Conservation (phyloP, 1,140 invertebrate species). For the Acromyrmex heyeri region DNA sequence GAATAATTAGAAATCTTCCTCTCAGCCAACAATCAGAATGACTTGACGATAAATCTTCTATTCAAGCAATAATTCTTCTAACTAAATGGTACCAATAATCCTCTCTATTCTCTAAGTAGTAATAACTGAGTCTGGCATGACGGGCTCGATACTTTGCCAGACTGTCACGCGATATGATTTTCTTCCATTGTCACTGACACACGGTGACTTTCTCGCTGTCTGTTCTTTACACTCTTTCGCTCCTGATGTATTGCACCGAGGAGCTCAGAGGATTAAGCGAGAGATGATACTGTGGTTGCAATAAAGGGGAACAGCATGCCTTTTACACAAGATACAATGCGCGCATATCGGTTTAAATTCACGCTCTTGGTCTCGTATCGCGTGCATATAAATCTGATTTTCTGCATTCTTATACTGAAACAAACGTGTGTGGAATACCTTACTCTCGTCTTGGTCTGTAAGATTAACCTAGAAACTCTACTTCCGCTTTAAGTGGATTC, state of each 20-base stretch:
- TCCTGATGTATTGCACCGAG: not conserved
- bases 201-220: slow-evolving; percentile 2
- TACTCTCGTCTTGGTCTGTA: slow-evolving; percentile 13
- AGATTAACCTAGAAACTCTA: slow-evolving; percentile 44
- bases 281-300: slow-evolving; percentile 33
- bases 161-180: not conserved
- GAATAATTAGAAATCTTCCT: slow-evolving; percentile 5
- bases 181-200: slow-evolving; percentile 42
- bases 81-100: slow-evolving; percentile 31
- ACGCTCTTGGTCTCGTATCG: not conserved
- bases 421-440: slow-evolving; percentile 11
- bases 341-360: slow-evolving; percentile 7
- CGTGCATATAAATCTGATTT: slow-evolving; percentile 34
- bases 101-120: slow-evolving; percentile 42
- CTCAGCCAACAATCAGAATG: not conserved
- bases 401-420: slow-evolving; percentile 14
- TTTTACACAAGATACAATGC: not conserved
- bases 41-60: slow-evolving; percentile 27
- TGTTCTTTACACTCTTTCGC: not conserved
- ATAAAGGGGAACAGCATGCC: slow-evolving; percentile 28
- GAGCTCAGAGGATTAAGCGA: slow-evolving; percentile 22
- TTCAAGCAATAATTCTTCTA: slow-evolving; percentile 34
- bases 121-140: slow-evolving; percentile 45
- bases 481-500: slow-evolving; percentile 47
- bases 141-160: slow-evolving; percentile 24